Base-by-base conservation (phyloP, 2,113 vertebrate species). In the Proterorhinus semilunaris region DNA sequence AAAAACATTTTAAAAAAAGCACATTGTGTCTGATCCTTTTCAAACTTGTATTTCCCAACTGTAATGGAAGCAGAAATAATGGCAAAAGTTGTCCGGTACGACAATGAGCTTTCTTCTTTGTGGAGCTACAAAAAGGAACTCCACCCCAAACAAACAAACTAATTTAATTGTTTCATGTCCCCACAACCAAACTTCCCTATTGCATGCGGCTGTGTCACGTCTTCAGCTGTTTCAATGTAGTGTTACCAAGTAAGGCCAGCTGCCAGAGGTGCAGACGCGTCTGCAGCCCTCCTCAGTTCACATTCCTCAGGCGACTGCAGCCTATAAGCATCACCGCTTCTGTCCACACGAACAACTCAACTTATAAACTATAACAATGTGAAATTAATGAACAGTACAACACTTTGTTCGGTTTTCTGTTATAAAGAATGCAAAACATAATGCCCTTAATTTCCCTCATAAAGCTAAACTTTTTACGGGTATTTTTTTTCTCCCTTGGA, bases 181-280 rank as follows among this genome's bases (percentile, higher is more conserved):
- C 6, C 42, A n/a, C 36, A 44, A 12, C 42, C 36, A 6, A 43
- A 59, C 36, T 10, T 16, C 15, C 7, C 43, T 8, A 45, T n/a
- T 16, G 42, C 58, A 44, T 45, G 13, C 15, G 43, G 12, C 42
- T n/a, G 13, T 61, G 36, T 61, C 57, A 13, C 36, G 44, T 13
- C 58, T 61, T 43, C 42, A 8, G 58, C 42, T 61, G 7, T 61
- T 61, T 61, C 36, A 58, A 70, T 83, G 88, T 72, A 63, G 69
- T 75, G 89, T 85, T 83, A 90, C 87, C 90, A 79, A 90, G 83
- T 72, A 90, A 92, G 77, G 83, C 79, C 86, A 76, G 68, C 87
- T 62, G 80, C 74, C 67, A 66, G 58, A 9, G 83, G 65, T 61
- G 53, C 72, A 68, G 78, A 68, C 74, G 52, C 52, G 0, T 15